Base-by-base conservation (phyloP, 2,113 vertebrate genomes). In the Argyrosomus japonicus region DNA sequence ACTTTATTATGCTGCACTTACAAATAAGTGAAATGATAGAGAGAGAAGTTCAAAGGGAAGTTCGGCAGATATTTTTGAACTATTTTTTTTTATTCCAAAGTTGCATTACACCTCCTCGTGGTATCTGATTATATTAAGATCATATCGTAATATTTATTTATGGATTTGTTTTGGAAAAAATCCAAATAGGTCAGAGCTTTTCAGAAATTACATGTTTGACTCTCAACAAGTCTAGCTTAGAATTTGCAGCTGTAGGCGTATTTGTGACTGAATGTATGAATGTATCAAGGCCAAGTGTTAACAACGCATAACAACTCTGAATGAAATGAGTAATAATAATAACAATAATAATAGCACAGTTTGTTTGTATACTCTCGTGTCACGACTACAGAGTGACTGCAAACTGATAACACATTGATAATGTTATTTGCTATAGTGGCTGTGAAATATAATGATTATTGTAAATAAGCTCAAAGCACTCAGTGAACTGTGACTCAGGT, bases 121-220 rank as follows among this genome's bases (percentile, higher is more conserved):
- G 8, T 40, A 40, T 40, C 7, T 40, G 36, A 40, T 8, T 7
- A 40, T 40, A 9, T 40, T 40, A 4, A 32, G 5, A 32, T 32
- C 19, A 48, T 25, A 21, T 8, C 14, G 48, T 10, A 29, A 10
- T 43, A 5, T 23, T 14, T 47, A 47, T 56, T 17, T 19, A 45
- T 9, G 62, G 36, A 19, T 64, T 13, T 25, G 2, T 21, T 40
- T 13, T 13, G 3, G 36, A 40, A 0, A 50, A 23, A 27, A 27
- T 25, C 18, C 47, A 45, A 63, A 79, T 50, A 51, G 21, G 23
- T 62, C 67, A 14, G 45, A 40, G 65, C 57, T 53, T 23, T 63
- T 45, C 9, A 54, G 18, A 50, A 21, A 51, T 21, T 5, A 50
- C 0, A 32, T 29, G n/a, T 17, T 36, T 51, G 60, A 5, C 61